These are phyloP conservation scores for Chromoteleia sp. DNA, from an alignment of 2,888 invertebrate species.

Conservation along the genomic window DNA sequence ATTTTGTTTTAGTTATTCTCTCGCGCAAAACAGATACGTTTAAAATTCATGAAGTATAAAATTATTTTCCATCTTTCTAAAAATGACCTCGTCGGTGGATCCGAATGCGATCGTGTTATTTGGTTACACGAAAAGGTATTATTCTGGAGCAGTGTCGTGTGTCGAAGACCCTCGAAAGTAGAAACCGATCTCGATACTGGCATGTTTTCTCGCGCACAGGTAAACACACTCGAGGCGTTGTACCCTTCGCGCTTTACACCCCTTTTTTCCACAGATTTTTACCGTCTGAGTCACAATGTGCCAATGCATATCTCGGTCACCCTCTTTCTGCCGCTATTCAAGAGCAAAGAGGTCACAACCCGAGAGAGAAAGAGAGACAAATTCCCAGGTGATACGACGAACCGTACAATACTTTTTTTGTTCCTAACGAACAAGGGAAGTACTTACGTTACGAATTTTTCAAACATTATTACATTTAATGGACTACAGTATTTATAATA, in stretches of 20 bases:
- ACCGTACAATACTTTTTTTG: neutral
- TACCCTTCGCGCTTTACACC: constrained; percentile 48
- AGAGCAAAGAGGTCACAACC: constrained; percentile 66
- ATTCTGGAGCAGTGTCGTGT: constrained; percentile 26
- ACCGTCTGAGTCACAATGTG: constrained; percentile 45
- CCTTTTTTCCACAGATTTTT: constrained; percentile 52
- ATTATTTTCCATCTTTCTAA: neutral
- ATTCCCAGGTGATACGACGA: constrained; percentile 27
- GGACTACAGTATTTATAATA: constrained; percentile 15
- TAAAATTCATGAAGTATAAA: too few species aligned
- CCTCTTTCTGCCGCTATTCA: constrained; percentile 57
- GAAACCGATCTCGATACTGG: constrained; percentile 45
- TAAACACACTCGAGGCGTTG: constrained; percentile 68
- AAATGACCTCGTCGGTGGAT: too few species aligned
- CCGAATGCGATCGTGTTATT: neutral
- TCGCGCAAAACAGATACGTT: too few species aligned
- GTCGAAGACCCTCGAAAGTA: constrained; percentile 46
- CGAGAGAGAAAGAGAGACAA: constrained; percentile 42
- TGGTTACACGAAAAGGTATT: constrained; percentile 27
- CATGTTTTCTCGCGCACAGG: constrained; percentile 61
- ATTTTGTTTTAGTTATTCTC: too few species aligned
- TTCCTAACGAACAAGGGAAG: constrained; percentile 8
- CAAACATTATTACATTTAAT: constrained; percentile 30
- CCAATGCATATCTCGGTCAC: constrained; percentile 68
- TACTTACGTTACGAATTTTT: constrained; percentile 22